Evolutionary conservation across 37 sponge, comb jelly and placozoan genomes (phyloP).

Genomic region (Diacarnus erythraeanus): DNA sequence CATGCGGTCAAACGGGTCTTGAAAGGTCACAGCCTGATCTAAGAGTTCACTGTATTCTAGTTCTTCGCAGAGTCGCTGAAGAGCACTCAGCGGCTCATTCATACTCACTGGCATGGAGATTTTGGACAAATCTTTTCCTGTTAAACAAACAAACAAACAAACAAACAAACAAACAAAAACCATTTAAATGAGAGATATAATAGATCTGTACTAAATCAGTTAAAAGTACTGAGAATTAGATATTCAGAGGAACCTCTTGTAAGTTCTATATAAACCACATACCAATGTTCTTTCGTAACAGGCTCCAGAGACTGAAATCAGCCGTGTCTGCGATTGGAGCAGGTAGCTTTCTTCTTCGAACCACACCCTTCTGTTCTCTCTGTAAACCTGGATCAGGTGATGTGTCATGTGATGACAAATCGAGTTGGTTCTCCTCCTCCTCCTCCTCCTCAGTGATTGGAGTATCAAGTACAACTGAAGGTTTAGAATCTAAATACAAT

Average conservation of each 20-base stretch:
- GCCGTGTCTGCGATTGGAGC: constrained; percentile 43
- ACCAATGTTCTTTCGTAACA: constrained; percentile 84
- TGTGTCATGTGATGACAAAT: neutral
- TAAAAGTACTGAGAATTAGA: too few species aligned
- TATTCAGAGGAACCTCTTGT: too few species aligned
- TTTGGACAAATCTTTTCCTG: constrained; percentile 84
- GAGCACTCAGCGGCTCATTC: constrained; percentile 88
- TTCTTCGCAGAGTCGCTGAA: constrained; percentile 85
- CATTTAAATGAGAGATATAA: neutral
- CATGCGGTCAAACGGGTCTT: constrained; percentile 73
- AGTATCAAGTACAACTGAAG: neutral
- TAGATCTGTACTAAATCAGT: too few species aligned
- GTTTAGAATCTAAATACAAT: neutral
- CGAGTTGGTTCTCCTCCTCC: neutral
- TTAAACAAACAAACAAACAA: neutral
- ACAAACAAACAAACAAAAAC: neutral
- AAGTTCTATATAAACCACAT: neutral
- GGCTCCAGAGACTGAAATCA: constrained; percentile 71
- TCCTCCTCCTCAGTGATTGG: constrained; percentile 8
- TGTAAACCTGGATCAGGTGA: neutral
- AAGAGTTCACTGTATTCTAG: constrained; percentile 73
- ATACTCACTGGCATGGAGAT: constrained; percentile 87
- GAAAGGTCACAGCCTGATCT: constrained; percentile 47
- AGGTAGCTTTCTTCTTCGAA: constrained; percentile 42
- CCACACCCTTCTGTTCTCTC: neutral